phyloP scores from a whole-genome alignment of 2,888 invertebrate genomes.

The Tenodera sinensis region DNA sequence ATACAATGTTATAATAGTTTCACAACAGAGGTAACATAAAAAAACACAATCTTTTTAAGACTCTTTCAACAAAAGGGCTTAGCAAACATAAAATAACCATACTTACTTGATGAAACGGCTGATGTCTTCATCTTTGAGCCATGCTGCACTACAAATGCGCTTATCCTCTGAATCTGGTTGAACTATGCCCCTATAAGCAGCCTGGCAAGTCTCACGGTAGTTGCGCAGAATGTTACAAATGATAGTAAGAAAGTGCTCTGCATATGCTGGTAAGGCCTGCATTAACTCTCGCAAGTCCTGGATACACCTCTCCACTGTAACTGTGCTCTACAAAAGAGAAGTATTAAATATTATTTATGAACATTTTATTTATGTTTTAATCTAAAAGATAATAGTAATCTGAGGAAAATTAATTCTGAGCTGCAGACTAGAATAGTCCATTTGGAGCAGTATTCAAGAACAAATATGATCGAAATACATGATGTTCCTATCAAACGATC shows the following conservation, averaged over 20 bases:
- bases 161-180: slow-evolving; percentile 75
- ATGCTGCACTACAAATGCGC: slow-evolving; percentile 75
- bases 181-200: slow-evolving; percentile 70
- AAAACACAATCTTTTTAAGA: too few relatives aligned
- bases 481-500: too few relatives aligned
- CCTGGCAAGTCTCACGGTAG: slow-evolving; percentile 70
- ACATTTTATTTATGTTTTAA: too few relatives aligned
- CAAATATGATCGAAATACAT: too few relatives aligned
- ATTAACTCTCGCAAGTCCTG: slow-evolving; percentile 65
- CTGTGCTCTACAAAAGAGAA: slow-evolving; percentile 58
- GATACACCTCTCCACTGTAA: slow-evolving; percentile 64
- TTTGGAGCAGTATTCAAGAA: too few relatives aligned
- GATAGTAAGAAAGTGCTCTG: slow-evolving; percentile 69
- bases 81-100: slow-evolving; percentile 28
- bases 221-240: slow-evolving; percentile 66
- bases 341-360: background rate
- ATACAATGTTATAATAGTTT: too few relatives aligned
- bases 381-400: too few relatives aligned
- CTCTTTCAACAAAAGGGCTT: background rate
- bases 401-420: too few relatives aligned
- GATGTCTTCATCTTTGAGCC: slow-evolving; percentile 94
- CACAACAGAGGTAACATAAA: too few relatives aligned
- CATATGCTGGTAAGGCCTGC: slow-evolving; percentile 68
- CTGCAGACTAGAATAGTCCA: too few relatives aligned
- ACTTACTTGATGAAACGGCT: slow-evolving; percentile 81